A percentile compares a stretch with the other conserved stretches of the same genome.
These are phyloP conservation scores for Antechinus stuartii DNA, from an alignment of 2,113 vertebrate species.

Conservation along the genomic window DNA sequence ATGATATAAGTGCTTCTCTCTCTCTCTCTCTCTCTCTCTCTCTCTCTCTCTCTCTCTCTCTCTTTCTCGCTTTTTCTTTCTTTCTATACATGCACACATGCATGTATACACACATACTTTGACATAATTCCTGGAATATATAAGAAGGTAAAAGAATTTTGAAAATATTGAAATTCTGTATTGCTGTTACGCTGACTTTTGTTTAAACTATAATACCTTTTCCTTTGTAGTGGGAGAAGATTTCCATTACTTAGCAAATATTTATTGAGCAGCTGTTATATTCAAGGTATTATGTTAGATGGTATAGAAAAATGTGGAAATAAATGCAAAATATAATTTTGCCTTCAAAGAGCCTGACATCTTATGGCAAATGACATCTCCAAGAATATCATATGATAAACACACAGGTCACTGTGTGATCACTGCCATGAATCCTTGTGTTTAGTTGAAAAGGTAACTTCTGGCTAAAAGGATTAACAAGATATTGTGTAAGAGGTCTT, in stretches of 20 bases:
- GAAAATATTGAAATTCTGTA: not conserved
- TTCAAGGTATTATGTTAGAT: not conserved
- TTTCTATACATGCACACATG: not conserved
- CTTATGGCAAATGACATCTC: not conserved
- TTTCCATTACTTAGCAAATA: slow-evolving; percentile 1
- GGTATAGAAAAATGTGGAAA: not conserved
- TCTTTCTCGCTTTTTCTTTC: too few relatives aligned
- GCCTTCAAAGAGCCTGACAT: not conserved
- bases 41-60: too few relatives aligned
- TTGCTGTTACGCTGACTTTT: not conserved
- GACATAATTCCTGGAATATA: not conserved
- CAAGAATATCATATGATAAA: not conserved
- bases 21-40: too few relatives aligned
- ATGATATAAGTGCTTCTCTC: not conserved
- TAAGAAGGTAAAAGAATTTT: not conserved
- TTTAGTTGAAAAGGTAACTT: not conserved
- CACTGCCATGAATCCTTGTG: not conserved
- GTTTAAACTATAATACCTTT: not conserved
- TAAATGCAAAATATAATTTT: not conserved
- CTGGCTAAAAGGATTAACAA: not conserved
- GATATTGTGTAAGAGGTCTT: not conserved
- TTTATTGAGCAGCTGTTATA: not conserved
- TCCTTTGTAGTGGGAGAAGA: not conserved
- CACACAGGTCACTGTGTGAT: not conserved
- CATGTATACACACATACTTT: not conserved